These are phyloP conservation scores for Chanos chanos DNA, from an alignment of 2,797 vertebrate species.

Conservation along the genomic window DNA sequence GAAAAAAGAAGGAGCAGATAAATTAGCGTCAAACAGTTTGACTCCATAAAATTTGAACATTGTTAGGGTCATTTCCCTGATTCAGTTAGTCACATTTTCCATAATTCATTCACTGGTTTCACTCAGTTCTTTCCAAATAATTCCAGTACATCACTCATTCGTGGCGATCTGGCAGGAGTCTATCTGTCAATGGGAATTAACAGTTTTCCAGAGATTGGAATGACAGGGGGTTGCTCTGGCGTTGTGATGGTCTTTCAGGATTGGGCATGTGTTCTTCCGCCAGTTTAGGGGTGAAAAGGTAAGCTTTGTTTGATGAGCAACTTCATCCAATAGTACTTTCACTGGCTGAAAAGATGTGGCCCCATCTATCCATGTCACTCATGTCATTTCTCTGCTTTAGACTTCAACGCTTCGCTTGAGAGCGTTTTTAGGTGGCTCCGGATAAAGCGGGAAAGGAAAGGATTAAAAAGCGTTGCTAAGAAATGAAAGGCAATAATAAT, in stretches of 20 bases:
- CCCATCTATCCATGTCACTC: conserved; percentile 32
- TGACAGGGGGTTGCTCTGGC: conserved; percentile 44
- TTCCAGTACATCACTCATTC: background rate
- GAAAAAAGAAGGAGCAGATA: too few species aligned
- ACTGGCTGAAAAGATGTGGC: conserved; percentile 7
- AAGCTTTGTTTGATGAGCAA: conserved; percentile 45
- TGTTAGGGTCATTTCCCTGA: background rate
- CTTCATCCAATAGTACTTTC: conserved; percentile 12
- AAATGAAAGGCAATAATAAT: conserved; percentile 48
- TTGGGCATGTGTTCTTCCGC: conserved; percentile 51
- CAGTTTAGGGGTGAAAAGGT: conserved; percentile 58
- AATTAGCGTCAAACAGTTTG: too few species aligned
- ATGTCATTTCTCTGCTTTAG: conserved; percentile 21
- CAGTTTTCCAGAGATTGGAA: conserved; percentile 51
- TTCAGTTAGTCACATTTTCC: conserved; percentile 2
- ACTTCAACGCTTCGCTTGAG: conserved; percentile 19
- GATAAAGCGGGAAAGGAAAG: conserved; percentile 12
- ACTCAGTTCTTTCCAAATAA: conserved; percentile 12
- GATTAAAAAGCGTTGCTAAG: conserved; percentile 55
- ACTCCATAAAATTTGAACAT: too few species aligned
- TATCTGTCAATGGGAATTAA: conserved; percentile 53
- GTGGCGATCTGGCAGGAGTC: conserved; percentile 27
- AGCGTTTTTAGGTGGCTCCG: conserved; percentile 31
- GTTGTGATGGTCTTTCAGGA: conserved; percentile 57
- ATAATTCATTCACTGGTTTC: conserved; percentile 1